Percentiles rank a stretch among this genome's conserved stretches.
phyloP scores from a whole-genome alignment of 2,888 invertebrate genomes.

The Epiblema foenella region DNA sequence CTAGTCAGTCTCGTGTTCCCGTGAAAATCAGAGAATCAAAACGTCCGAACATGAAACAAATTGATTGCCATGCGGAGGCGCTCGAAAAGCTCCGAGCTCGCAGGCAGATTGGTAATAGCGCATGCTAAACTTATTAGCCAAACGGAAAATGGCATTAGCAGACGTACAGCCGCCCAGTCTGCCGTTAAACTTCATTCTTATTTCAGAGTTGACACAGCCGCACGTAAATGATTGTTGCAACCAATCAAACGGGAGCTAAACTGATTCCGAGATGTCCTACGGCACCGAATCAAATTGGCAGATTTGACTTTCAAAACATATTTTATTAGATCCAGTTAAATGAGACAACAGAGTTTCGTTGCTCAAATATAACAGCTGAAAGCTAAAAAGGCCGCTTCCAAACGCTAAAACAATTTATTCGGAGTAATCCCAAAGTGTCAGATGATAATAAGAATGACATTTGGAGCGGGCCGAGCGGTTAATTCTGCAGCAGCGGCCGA shows the following conservation, averaged over 20 bases:
- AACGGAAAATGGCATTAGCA: slow-evolving; percentile 83
- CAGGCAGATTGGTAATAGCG: slow-evolving; percentile 82
- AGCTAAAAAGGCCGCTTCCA: slow-evolving; percentile 69
- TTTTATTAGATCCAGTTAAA: slow-evolving; percentile 56
- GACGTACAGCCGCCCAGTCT: slow-evolving; percentile 68
- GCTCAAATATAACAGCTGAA: slow-evolving; percentile 73
- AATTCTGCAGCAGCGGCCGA: slow-evolving; percentile 79
- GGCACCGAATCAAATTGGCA: slow-evolving; percentile 63
- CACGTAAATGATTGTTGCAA: slow-evolving; percentile 80
- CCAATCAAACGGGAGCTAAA: slow-evolving; percentile 76
- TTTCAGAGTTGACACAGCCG: slow-evolving; percentile 77
- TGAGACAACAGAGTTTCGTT: slow-evolving; percentile 67
- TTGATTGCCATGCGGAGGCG: slow-evolving; percentile 78
- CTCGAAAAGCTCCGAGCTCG: slow-evolving; percentile 70
- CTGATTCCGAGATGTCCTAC: slow-evolving; percentile 62
- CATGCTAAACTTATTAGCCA: slow-evolving; percentile 84
- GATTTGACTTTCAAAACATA: slow-evolving; percentile 56
- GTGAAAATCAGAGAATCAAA: slow-evolving; percentile 78
- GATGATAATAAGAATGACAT: slow-evolving; percentile 84
- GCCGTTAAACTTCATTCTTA: slow-evolving; percentile 76
- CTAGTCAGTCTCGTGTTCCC: slow-evolving; percentile 63
- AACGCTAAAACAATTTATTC: slow-evolving; percentile 84
- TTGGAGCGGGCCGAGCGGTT: slow-evolving; percentile 77
- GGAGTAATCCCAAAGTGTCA: slow-evolving; percentile 82
- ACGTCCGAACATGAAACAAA: slow-evolving; percentile 80